phyloP scores from a whole-genome alignment of 2,797 vertebrate genomes.

The Gorsachius magnificus region DNA sequence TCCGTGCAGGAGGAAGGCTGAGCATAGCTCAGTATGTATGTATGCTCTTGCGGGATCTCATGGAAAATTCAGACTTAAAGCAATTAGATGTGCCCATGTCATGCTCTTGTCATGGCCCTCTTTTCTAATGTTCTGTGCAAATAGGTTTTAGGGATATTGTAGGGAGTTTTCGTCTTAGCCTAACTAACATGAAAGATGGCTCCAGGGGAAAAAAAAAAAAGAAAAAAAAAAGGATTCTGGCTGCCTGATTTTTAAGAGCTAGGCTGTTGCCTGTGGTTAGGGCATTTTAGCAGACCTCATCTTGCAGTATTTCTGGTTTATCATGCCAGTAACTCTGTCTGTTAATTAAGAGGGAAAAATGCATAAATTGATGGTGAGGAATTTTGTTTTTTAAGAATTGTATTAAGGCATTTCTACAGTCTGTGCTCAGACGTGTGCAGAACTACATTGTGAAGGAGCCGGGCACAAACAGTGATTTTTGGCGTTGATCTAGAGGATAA shows the following conservation, averaged over 20 bases:
- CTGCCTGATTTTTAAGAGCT: background rate
- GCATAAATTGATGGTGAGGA: background rate
- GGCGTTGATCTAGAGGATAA: rapidly evolving
- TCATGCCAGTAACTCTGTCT: background rate
- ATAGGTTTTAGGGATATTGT: background rate
- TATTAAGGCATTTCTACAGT: background rate
- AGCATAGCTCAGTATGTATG: no score
- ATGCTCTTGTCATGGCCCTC: background rate
- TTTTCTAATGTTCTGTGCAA: background rate
- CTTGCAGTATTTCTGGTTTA: background rate
- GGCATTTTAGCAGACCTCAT: background rate
- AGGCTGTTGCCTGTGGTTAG: background rate
- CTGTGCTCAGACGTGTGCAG: background rate
- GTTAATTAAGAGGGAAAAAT: background rate
- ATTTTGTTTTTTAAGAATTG: background rate
- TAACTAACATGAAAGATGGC: background rate
- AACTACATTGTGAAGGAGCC: background rate
- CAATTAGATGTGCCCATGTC: background rate
- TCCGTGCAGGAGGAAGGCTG: background rate
- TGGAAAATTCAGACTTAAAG: background rate
- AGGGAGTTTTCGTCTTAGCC: background rate
- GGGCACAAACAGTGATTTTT: background rate
- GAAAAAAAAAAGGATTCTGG: background rate
- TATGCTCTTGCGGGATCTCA: background rate
- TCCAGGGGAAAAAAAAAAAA: background rate